phyloP scores from a whole-genome alignment of 2,113 vertebrate genomes.

The Plectropomus leopardus region DNA sequence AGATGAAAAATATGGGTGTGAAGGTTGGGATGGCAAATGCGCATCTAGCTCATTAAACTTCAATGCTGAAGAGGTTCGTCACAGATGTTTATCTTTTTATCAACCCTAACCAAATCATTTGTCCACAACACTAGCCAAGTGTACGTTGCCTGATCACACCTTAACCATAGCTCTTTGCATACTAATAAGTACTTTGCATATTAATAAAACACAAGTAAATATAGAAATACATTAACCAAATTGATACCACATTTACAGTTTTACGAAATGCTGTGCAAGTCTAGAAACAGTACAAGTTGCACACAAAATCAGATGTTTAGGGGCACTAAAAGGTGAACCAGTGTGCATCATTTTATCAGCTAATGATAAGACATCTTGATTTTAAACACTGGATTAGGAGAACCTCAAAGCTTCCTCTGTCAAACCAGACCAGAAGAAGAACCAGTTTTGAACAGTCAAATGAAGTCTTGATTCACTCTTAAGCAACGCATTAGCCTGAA shows the following conservation, averaged over 20 bases:
- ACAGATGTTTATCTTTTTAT: no score
- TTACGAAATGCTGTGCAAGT: neutral
- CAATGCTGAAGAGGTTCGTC: no score
- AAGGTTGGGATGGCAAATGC: no score
- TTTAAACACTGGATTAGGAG: neutral
- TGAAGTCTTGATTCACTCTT: constrained; percentile 2
- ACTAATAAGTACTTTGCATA: no score
- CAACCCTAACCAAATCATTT: no score
- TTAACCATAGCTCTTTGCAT: no score
- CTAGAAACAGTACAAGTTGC: neutral
- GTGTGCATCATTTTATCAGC: neutral
- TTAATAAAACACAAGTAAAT: no score
- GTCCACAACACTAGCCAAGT: no score
- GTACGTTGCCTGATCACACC: no score
- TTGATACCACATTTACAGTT: neutral
- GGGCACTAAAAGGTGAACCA: neutral
- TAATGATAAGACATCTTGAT: neutral
- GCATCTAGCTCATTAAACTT: no score
- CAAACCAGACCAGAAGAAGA: neutral
- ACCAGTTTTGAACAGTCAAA: neutral
- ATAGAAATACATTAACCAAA: no score
- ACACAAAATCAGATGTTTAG: neutral
- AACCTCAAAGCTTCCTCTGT: neutral
- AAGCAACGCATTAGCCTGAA: constrained; percentile 1
- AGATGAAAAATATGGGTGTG: no score